A percentile compares a stretch with the other conserved stretches of the same genome.
Evolutionary conservation across 1,140 invertebrate genomes (phyloP).

Genomic region (Campoletis sonorensis): DNA sequence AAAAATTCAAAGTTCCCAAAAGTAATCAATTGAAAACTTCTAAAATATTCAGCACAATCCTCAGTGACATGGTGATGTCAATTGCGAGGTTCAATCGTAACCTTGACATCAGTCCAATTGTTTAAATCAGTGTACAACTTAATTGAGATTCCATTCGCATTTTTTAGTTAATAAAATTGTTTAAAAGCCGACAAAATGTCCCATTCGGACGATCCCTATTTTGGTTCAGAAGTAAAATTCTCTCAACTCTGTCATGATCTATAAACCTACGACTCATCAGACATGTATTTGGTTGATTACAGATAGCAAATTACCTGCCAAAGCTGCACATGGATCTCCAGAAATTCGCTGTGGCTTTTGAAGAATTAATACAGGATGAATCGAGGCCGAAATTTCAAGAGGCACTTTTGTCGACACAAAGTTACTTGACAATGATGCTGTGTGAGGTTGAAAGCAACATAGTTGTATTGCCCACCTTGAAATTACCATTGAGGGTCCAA

Average conservation of each 20-base stretch:
- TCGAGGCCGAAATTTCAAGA: constrained; percentile 50
- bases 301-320: constrained; percentile 71
- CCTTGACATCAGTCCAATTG: too few species aligned
- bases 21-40: too few species aligned
- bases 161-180: too few species aligned
- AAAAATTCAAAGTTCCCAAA: too few species aligned
- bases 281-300: constrained; percentile 49
- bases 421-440: constrained; percentile 67
- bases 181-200: background rate
- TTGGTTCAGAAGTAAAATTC: background rate
- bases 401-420: constrained; percentile 64
- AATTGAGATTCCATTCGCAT: too few species aligned
- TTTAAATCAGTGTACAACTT: too few species aligned
- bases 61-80: too few species aligned
- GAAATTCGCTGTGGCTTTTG: constrained; percentile 74
- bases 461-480: constrained; percentile 57
- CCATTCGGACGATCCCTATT: background rate
- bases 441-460: constrained; percentile 74
- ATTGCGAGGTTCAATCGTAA: too few species aligned
- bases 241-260: background rate
- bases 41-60: too few species aligned
- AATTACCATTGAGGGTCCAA: constrained; percentile 63
- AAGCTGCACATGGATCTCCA: constrained; percentile 73
- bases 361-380: constrained; percentile 71
- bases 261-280: background rate